Percentiles rank a stretch among this genome's conserved stretches.
Conservation (phyloP, 1,140 invertebrate genomes). For the Micrasema longulum region DNA sequence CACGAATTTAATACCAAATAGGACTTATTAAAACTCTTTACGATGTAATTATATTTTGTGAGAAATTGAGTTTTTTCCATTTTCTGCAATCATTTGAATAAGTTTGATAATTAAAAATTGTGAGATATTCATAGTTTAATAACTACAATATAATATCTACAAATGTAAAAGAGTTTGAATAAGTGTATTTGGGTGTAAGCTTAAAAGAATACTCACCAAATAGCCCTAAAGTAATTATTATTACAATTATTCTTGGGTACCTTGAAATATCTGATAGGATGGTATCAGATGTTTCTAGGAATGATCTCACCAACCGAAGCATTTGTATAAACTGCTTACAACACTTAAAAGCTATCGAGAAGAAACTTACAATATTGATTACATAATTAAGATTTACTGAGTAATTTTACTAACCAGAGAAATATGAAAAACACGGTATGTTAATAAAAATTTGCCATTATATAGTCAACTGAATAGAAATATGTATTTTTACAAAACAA, state of each 20-base stretch:
- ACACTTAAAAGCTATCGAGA: neutral
- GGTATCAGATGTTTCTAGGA: neutral
- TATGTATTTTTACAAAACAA: neutral
- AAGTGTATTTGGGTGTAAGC: too few species aligned
- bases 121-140: too few species aligned
- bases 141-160: too few species aligned
- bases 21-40: too few species aligned
- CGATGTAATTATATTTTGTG: too few species aligned
- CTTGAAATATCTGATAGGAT: conserved; percentile 7
- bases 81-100: too few species aligned
- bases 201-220: conserved; percentile 21
- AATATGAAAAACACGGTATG: neutral
- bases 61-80: too few species aligned
- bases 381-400: neutral
- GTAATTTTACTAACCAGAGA: neutral
- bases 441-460: too few species aligned
- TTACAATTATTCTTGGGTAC: neutral
- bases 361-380: neutral
- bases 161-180: too few species aligned
- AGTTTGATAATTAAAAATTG: too few species aligned
- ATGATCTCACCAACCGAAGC: neutral
- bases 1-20: too few species aligned
- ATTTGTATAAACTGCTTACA: conserved; percentile 1
- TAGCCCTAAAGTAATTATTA: conserved; percentile 20
- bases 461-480: neutral